A percentile compares a stretch with the other conserved stretches of the same genome.
Conservation (phyloP, 2,888 invertebrate species). For the Acanthacorydalis orientalis region DNA sequence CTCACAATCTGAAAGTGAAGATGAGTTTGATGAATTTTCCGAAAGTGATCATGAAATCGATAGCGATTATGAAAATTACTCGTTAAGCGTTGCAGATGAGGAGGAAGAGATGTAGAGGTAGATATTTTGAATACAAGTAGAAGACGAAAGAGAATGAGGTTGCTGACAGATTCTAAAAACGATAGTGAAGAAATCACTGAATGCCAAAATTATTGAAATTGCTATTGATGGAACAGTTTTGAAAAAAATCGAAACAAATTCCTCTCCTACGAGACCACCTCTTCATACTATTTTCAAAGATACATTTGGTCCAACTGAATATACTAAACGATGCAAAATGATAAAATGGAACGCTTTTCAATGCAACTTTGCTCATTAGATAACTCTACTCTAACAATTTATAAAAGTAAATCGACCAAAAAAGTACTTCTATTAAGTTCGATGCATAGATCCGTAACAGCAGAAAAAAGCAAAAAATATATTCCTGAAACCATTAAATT, state of each 20-base stretch:
- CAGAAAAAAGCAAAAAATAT: no score
- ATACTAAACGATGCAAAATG: neutral
- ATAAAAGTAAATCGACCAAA: no score
- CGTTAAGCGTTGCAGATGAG: no score
- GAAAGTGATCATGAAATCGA: constrained; percentile 2
- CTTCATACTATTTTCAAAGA: constrained; percentile 7
- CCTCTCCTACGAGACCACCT: constrained; percentile 2
- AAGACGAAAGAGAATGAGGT: neutral
- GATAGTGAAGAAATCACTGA: neutral
- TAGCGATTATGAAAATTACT: constrained; percentile 4
- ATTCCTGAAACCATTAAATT: no score
- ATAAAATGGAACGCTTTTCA: no score
- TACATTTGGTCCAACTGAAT: constrained; percentile 5
- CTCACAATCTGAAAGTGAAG: constrained; percentile 4
- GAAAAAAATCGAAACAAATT: constrained; percentile 7
- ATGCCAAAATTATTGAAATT: constrained; percentile 7
- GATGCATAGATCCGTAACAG: no score
- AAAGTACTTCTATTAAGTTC: no score
- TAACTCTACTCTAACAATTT: no score
- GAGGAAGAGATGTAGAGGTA: no score
- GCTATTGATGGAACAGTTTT: constrained; percentile 9
- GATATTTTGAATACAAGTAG: neutral
- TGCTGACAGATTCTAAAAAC: neutral
- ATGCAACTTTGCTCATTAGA: no score
- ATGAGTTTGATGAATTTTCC: constrained; percentile 3